phyloP scores from a whole-genome alignment of 2,888 invertebrate species.

The Stenchaetothrips biformis region DNA sequence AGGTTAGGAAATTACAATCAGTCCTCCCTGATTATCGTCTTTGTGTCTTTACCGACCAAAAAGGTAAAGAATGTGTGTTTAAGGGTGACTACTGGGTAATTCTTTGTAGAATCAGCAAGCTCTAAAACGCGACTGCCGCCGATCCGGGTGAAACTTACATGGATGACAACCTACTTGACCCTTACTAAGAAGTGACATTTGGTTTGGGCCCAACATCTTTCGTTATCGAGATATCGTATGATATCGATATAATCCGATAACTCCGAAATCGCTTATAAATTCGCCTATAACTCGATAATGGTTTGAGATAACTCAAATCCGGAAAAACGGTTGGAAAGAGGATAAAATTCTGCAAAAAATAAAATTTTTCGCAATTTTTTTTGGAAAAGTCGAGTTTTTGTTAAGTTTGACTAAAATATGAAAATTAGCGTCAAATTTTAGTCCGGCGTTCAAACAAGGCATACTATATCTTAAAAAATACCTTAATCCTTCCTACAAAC shows the following conservation, averaged over 20 bases:
- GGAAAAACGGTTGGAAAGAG: background rate
- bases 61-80: too few species aligned
- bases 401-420: background rate
- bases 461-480: background rate
- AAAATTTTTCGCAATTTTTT: background rate
- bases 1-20: too few species aligned
- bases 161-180: too few species aligned
- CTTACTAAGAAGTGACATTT: too few species aligned
- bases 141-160: too few species aligned
- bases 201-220: too few species aligned
- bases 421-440: background rate
- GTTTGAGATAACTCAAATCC: background rate
- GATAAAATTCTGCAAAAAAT: background rate
- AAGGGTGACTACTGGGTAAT: too few species aligned
- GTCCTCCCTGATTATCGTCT: too few species aligned
- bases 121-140: too few species aligned
- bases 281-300: background rate
- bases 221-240: too few species aligned
- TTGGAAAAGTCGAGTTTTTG: background rate
- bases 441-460: background rate
- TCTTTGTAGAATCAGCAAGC: too few species aligned
- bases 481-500: background rate
- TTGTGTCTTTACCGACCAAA: too few species aligned
- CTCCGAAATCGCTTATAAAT: background rate
- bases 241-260: background rate